Percentiles rank a stretch among this genome's conserved stretches.
Evolutionary conservation across 2,888 invertebrate species (phyloP).

Genomic region (Rapana venosa): DNA sequence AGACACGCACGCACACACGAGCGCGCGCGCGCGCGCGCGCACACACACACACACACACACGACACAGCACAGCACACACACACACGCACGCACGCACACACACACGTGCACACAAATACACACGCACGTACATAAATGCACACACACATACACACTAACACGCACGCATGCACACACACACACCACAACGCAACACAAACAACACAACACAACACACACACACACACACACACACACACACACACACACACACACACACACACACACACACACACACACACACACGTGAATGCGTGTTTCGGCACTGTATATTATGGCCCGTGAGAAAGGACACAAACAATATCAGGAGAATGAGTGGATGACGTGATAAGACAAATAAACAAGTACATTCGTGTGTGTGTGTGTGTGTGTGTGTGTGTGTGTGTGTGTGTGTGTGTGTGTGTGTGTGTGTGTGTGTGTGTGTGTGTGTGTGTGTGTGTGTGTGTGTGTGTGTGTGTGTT

Average conservation of each 20-base stretch:
- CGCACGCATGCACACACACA: neutral
- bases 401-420: neutral
- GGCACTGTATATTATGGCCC: too few species aligned
- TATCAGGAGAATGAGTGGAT: too few species aligned
- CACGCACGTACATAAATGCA: neutral
- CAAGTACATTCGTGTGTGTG: neutral
- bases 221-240: slow-evolving; percentile 4
- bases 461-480: slow-evolving; percentile 12
- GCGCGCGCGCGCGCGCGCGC: neutral
- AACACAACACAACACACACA: neutral
- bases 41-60: slow-evolving; percentile 7
- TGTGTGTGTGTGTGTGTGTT: neutral
- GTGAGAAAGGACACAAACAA: too few species aligned
- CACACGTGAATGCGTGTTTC: too few species aligned
- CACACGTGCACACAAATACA: neutral
- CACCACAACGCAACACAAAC: slow-evolving; percentile 36
- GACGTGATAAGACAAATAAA: neutral
- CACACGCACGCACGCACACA: slow-evolving; percentile 1
- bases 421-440: too few species aligned
- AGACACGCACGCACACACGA: neutral
- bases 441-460: too few species aligned
- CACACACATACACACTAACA: neutral
- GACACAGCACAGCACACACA: slow-evolving; percentile 9
- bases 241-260: slow-evolving; percentile 38
- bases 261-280: slow-evolving; percentile 13